These are phyloP conservation scores for Macroteleia sp. DNA, from an alignment of 2,888 invertebrate genomes.

Conservation along the genomic window DNA sequence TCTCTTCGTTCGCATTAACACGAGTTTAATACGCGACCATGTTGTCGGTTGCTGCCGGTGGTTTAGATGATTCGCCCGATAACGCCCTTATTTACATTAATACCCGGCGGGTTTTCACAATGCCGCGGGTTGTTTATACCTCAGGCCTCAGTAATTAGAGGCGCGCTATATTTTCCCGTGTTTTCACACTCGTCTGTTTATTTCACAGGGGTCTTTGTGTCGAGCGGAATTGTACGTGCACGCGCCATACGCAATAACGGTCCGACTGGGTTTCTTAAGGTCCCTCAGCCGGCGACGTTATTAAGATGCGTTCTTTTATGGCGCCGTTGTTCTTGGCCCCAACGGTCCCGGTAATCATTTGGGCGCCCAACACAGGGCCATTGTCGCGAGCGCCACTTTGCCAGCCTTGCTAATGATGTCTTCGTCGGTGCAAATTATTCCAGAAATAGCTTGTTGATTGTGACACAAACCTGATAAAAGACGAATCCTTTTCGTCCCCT, in stretches of 20 bases:
- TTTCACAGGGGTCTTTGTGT: conserved; percentile 15
- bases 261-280: conserved; percentile 23
- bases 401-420: conserved; percentile 22
- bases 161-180: conserved; percentile 30
- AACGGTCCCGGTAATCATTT: not conserved
- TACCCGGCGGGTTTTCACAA: conserved; percentile 45
- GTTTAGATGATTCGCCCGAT: conserved; percentile 60
- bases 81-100: conserved; percentile 59
- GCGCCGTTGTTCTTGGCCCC: conserved; percentile 3
- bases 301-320: conserved; percentile 25
- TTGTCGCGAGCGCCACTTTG: conserved; percentile 10
- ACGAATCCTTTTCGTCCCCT: not conserved
- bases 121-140: conserved; percentile 44
- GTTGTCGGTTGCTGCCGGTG: conserved; percentile 31
- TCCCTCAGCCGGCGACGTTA: conserved; percentile 21
- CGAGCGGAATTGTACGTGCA: conserved; percentile 28
- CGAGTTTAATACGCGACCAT: conserved; percentile 52
- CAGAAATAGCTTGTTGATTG: not conserved
- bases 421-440: conserved; percentile 18
- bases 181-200: conserved; percentile 50
- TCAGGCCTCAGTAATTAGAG: conserved; percentile 56
- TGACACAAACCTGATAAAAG: not conserved
- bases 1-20: conserved; percentile 40
- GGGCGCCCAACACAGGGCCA: not conserved
- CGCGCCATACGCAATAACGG: conserved; percentile 15